These are phyloP conservation scores for Myopa testacea DNA, from an alignment of 2,888 invertebrate species.

Conservation along the genomic window DNA sequence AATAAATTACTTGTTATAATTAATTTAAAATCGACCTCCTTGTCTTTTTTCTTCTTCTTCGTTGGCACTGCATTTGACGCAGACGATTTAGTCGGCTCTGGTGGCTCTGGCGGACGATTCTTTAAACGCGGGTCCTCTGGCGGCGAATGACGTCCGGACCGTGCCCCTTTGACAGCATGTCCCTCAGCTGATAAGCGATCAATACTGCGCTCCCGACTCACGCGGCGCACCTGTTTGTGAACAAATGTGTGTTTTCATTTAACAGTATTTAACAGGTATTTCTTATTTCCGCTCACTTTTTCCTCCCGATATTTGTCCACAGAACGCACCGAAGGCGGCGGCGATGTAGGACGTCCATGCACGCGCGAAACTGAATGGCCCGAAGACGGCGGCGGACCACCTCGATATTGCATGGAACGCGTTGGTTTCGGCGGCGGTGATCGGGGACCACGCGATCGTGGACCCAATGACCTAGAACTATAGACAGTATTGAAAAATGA, in stretches of 20 bases:
- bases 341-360: slow-evolving; percentile 62
- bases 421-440: slow-evolving; percentile 64
- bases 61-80: slow-evolving; percentile 58
- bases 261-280: too few species aligned
- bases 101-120: slow-evolving; percentile 71
- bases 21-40: slow-evolving; percentile 62
- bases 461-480: slow-evolving; percentile 73
- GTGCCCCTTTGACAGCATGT: slow-evolving; percentile 59
- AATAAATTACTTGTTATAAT: background rate
- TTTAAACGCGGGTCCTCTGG: slow-evolving; percentile 73
- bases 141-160: slow-evolving; percentile 68
- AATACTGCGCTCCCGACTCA: slow-evolving; percentile 57
- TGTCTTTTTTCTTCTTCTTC: slow-evolving; percentile 69
- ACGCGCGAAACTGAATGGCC: slow-evolving; percentile 58
- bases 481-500: slow-evolving; percentile 53
- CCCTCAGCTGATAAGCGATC: slow-evolving; percentile 56
- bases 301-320: slow-evolving; percentile 65
- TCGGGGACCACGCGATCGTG: slow-evolving; percentile 64
- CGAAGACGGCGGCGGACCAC: slow-evolving; percentile 53
- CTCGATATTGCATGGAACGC: slow-evolving; percentile 61
- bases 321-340: slow-evolving; percentile 52
- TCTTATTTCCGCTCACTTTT: slow-evolving; percentile 51
- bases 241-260: background rate
- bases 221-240: slow-evolving; percentile 35
- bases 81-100: slow-evolving; percentile 64